These are phyloP conservation scores for Eurois occulta DNA, from an alignment of 2,888 invertebrate genomes.

Conservation along the genomic window DNA sequence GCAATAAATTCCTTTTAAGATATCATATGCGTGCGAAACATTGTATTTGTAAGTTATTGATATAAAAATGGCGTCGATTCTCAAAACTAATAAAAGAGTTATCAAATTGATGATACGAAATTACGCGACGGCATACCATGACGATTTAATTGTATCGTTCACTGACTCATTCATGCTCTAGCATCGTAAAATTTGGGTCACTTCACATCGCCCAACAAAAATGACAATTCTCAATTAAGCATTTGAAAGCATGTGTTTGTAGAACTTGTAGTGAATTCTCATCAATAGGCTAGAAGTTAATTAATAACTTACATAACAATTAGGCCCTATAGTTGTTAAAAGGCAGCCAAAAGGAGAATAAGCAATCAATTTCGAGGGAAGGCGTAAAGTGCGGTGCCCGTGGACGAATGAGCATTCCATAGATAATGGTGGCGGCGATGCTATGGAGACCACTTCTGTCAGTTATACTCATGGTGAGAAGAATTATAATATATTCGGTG, in stretches of 20 bases:
- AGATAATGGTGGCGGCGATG: conserved; percentile 72
- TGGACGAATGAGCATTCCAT: conserved; percentile 80
- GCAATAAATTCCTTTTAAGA: conserved; percentile 25
- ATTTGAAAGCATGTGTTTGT: conserved; percentile 58
- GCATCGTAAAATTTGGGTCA: conserved; percentile 71
- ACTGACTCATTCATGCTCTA: conserved; percentile 74
- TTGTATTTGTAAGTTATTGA: not conserved
- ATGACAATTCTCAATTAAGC: conserved; percentile 73
- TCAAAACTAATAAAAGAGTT: conserved; percentile 39
- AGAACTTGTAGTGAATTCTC: conserved; percentile 47
- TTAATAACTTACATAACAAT: conserved; percentile 80
- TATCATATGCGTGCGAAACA: conserved; percentile 15
- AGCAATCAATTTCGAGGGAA: conserved; percentile 81
- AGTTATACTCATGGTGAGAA: not conserved
- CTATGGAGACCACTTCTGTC: conserved; percentile 72
- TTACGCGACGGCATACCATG: conserved; percentile 69
- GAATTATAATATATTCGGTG: not conserved
- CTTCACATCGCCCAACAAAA: conserved; percentile 70
- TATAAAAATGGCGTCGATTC: conserved; percentile 22
- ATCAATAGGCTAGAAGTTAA: conserved; percentile 62
- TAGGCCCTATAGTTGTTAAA: conserved; percentile 77
- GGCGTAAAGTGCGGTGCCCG: conserved; percentile 82
- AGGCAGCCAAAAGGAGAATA: conserved; percentile 78
- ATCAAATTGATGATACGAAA: conserved; percentile 64
- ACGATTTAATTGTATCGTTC: conserved; percentile 72